Evolutionary conservation across 2,888 invertebrate species (phyloP).

Genomic region (Synanthedon myopaeformis): DNA sequence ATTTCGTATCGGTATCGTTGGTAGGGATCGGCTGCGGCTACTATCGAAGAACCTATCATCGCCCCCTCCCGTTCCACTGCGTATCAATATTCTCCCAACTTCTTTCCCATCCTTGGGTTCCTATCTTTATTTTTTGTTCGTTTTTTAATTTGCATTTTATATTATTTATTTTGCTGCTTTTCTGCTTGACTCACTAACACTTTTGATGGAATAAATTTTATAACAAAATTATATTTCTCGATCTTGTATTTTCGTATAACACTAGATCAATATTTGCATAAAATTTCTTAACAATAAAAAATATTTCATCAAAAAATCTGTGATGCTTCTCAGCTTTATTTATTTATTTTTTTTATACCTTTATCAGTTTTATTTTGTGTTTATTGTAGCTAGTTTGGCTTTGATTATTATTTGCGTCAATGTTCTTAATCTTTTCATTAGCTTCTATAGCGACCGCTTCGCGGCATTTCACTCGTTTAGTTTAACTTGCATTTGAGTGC

Average conservation of each 20-base stretch:
- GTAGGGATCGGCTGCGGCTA: constrained; percentile 66
- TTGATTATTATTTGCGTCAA: constrained; percentile 15
- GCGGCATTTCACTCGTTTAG: constrained; percentile 2
- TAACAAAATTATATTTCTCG: background rate
- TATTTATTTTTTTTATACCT: constrained; percentile 7
- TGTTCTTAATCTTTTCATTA: constrained; percentile 20
- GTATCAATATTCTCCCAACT: constrained; percentile 20
- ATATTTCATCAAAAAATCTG: constrained; percentile 1
- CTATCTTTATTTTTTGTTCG: constrained; percentile 46
- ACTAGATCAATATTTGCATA: background rate
- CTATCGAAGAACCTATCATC: constrained; percentile 56
- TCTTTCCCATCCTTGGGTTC: constrained; percentile 36
- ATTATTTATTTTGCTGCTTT: constrained; percentile 27
- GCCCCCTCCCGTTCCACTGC: constrained; percentile 43
- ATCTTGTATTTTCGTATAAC: background rate
- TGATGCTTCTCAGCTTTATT: constrained; percentile 5
- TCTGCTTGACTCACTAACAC: constrained; percentile 39
- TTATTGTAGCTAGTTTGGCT: constrained; percentile 16
- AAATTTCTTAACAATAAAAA: background rate
- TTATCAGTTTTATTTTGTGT: constrained; percentile 11
- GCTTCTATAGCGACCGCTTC: constrained; percentile 46
- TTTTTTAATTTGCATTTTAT: constrained; percentile 44
- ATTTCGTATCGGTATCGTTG: constrained; percentile 19
- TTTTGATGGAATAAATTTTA: background rate
- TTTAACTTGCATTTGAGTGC: no score